A percentile compares a stretch with the other conserved stretches of the same genome.
phyloP scores from a whole-genome alignment of 1,140 invertebrate genomes.

The Zaprionus camerounensis region DNA sequence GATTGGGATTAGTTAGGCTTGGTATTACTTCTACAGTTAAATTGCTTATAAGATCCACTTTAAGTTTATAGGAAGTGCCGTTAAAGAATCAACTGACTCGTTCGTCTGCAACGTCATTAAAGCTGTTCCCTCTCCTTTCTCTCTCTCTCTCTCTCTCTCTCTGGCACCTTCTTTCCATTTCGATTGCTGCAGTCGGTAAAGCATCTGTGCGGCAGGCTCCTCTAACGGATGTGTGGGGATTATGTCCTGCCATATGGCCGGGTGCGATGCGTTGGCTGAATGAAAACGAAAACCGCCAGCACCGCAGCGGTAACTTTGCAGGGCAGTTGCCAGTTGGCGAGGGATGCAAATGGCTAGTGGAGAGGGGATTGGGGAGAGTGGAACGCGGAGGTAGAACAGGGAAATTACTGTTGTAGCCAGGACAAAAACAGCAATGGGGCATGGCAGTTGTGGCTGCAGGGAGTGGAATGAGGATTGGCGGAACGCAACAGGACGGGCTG shows the following conservation, averaged over 20 bases:
- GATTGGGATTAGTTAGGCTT: too few species aligned
- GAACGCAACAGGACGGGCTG: constrained; percentile 18
- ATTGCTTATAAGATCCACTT: too few species aligned
- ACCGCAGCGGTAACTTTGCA: constrained; percentile 64
- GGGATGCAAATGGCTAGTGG: constrained; percentile 1
- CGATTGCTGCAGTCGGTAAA: neutral
- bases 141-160: neutral
- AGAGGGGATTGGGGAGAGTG: neutral
- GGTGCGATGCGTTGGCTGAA: constrained; percentile 33
- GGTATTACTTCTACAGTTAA: too few species aligned
- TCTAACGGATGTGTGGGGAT: constrained; percentile 14
- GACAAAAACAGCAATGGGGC: constrained; percentile 8
- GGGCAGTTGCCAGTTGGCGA: constrained; percentile 30
- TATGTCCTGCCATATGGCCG: constrained; percentile 26
- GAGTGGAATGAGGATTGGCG: neutral
- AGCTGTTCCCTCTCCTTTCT: neutral
- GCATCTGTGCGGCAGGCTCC: neutral
- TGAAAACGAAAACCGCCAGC: constrained; percentile 60
- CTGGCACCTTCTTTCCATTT: neutral
- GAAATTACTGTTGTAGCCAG: constrained; percentile 25
- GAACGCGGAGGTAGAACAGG: neutral
- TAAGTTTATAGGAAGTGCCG: neutral
- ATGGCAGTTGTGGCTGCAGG: neutral
- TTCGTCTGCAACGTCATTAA: neutral
- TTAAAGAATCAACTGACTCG: neutral